Conservation (phyloP, 1,140 invertebrate genomes). For the Colletes gigas region DNA sequence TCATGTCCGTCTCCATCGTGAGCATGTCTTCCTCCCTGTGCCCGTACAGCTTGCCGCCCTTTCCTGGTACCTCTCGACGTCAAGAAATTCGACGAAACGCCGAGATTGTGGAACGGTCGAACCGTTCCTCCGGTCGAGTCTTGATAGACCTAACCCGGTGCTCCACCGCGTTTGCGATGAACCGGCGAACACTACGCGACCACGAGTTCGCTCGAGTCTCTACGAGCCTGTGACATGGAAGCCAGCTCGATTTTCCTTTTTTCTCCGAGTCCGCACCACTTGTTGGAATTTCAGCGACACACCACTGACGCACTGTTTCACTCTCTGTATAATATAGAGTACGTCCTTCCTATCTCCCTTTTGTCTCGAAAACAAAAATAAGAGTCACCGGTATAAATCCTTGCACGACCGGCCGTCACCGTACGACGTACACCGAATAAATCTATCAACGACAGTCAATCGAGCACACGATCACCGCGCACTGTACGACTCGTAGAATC, state of each 20-base stretch:
- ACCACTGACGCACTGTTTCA: constrained; percentile 16
- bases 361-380: background rate
- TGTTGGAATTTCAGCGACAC: constrained; percentile 21
- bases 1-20: constrained; percentile 93
- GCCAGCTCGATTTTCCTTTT: no score
- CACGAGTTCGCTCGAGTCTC: background rate
- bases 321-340: background rate
- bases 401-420: background rate
- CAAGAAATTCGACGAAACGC: constrained; percentile 53
- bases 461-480: constrained; percentile 30
- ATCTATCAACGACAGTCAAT: background rate
- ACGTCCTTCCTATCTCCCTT: background rate
- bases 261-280: constrained; percentile 11
- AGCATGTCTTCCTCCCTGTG: constrained; percentile 89
- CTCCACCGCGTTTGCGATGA: background rate
- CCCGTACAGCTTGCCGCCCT: constrained; percentile 86
- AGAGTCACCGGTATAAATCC: constrained; percentile 9
- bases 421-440: background rate
- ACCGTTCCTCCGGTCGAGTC: background rate
- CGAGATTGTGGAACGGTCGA: background rate
- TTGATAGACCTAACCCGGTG: background rate
- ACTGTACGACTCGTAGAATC: background rate
- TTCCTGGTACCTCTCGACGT: constrained; percentile 63
- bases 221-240: constrained; percentile 1
- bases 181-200: background rate